Evolutionary conservation across 2,797 vertebrate species (phyloP).

Genomic region (Chloroceryle amazona): DNA sequence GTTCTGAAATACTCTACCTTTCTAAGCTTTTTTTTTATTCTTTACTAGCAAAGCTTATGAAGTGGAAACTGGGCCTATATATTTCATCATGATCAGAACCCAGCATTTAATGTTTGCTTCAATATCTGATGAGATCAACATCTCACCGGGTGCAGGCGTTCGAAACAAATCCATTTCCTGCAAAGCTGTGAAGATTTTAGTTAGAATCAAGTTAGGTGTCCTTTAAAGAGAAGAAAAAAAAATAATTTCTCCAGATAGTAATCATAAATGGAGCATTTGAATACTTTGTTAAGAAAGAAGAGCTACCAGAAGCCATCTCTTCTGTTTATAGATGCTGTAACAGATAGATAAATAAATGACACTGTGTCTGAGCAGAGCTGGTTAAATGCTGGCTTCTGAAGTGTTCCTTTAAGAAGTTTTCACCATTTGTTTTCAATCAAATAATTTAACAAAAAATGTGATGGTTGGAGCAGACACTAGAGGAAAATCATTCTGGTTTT

Average conservation of each 20-base stretch:
- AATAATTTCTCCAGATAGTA: not conserved
- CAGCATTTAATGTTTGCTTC: not conserved
- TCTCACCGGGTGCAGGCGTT: not conserved
- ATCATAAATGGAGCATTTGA: not conserved
- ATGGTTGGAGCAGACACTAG: not conserved
- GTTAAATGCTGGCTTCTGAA: not conserved
- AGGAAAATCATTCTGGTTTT: not conserved
- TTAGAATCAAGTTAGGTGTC: not conserved
- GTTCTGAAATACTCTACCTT: not conserved
- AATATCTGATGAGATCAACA: not conserved
- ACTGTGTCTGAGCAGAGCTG: not conserved
- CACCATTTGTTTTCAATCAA: not conserved
- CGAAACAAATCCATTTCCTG: not conserved
- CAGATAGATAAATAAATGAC: not conserved
- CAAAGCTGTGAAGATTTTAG: not conserved
- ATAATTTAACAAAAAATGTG: not conserved
- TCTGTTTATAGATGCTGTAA: not conserved
- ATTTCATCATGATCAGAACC: not conserved
- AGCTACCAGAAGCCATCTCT: not conserved
- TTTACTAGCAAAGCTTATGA: not conserved
- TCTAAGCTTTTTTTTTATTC: not conserved
- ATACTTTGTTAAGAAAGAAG: not conserved
- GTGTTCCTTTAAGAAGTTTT: not conserved
- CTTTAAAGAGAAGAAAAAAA: not conserved
- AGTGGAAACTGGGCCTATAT: not conserved